A percentile compares a stretch with the other conserved stretches of the same genome.
phyloP scores from a whole-genome alignment of 35 echinoderm and acorn worm genomes.

The Heliocidaris tuberculata region DNA sequence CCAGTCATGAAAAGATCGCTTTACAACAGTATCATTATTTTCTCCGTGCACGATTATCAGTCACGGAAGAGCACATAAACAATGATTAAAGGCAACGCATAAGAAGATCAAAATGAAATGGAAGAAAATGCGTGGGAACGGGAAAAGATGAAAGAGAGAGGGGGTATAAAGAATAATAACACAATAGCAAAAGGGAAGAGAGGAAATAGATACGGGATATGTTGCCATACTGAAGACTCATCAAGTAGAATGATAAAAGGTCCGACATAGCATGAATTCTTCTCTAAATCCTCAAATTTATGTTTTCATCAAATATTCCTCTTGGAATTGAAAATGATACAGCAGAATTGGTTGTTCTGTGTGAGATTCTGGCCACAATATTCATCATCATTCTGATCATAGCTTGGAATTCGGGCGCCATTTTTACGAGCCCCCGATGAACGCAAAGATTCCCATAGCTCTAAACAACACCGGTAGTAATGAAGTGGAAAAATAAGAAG shows the following conservation, averaged over 20 bases:
- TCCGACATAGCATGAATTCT: not conserved
- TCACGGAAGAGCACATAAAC: no score
- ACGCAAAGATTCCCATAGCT: not conserved
- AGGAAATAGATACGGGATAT: no score
- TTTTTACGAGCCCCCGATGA: not conserved
- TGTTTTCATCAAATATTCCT: not conserved
- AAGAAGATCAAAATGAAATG: not conserved
- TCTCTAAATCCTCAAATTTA: not conserved
- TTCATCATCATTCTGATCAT: not conserved
- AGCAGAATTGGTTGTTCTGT: not conserved
- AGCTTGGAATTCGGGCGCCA: not conserved
- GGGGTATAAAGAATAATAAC: no score
- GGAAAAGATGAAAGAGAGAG: no score
- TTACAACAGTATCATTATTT: no score
- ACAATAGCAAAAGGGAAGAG: no score
- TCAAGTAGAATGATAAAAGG: not conserved
- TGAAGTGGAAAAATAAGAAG: not conserved
- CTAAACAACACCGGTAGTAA: not conserved
- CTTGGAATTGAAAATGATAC: not conserved
- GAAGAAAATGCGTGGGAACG: not conserved
- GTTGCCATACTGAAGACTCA: not conserved
- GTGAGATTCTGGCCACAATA: not conserved
- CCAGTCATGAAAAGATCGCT: no score
- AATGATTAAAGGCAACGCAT: no score
- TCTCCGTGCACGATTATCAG: no score